Evolutionary conservation across 2,888 invertebrate species (phyloP), one percentile per base, ranked within the genome.

Genomic region (Torymus tubicola): DNA sequence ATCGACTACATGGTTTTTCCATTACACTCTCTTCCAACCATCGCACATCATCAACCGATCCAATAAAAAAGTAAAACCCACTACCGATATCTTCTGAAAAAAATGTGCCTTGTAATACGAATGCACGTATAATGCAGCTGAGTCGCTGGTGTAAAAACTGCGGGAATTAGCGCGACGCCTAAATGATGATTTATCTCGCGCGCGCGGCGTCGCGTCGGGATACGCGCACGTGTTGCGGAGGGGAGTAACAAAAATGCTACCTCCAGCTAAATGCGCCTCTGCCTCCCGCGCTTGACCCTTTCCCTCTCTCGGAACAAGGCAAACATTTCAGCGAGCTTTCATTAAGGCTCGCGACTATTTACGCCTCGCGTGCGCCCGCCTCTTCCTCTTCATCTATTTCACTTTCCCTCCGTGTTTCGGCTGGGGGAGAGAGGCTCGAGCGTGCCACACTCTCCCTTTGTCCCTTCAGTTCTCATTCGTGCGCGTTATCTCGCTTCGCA

Each of bases 311-410:
- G 64, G 50, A 55, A 55, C 71, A 50, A 69, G 57, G 68, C 69
- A 77, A 81, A 81, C 69, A 81, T 81, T 69, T 81, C 60, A 60
- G 31, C 68, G 58, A 77, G 77, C 77, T 77, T 77, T 73, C 69
- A 81, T 81, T 81, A 81, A n/a, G 67, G 70, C 24, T 76, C 63
- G 57, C 60, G 69, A 71, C 67, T 69, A 70, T 79, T 71, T 75
- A 60, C 74, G 42, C 52, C 13, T 12, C 50, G 24, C 60, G 13
- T 52, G 14, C 72, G 4, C 58, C 13, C 42, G 16, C 55, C 69
- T 74, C 70, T 80, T 70, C 61, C 72, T 80, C 78, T 78, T 76
- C 77, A 79, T 83, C 82, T 80, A 75, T 82, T 81, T 80, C 67
- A 65, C 74, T 81, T 72, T 69, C 57, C 63, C 55, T 18, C 31